Evolutionary conservation across 1,140 invertebrate species (phyloP).

Genomic region (Epicauta chinensis): DNA sequence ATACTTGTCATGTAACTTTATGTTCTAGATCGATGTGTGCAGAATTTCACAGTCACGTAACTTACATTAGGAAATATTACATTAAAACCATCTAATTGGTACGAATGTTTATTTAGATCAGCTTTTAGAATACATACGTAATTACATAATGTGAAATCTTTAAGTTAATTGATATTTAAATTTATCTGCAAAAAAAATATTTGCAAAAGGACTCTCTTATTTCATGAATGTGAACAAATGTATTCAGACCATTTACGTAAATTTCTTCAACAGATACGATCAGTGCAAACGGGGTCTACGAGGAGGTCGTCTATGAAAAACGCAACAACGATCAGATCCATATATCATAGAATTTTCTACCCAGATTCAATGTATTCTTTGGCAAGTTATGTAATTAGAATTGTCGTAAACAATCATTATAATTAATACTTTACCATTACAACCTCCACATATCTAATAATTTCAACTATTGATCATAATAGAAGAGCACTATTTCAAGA

Average conservation of each 20-base stretch:
- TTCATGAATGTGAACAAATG: neutral
- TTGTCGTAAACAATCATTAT: neutral
- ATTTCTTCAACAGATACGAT: constrained; percentile 5
- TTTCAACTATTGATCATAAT: too few relatives aligned
- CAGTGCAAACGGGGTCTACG: neutral
- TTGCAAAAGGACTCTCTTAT: too few relatives aligned
- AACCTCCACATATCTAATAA: too few relatives aligned
- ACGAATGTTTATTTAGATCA: too few relatives aligned
- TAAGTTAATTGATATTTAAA: too few relatives aligned
- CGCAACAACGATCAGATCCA: neutral
- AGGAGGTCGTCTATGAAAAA: constrained; percentile 2
- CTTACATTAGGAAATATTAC: constrained; percentile 13
- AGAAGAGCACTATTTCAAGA: too few relatives aligned
- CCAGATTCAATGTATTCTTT: constrained; percentile 2
- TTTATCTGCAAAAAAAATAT: too few relatives aligned
- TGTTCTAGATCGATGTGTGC: neutral
- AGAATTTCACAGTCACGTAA: neutral
- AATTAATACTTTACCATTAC: too few relatives aligned
- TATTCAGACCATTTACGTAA: constrained; percentile 12
- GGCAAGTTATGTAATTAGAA: constrained; percentile 2
- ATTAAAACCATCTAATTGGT: too few relatives aligned
- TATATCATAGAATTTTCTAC: constrained; percentile 11
- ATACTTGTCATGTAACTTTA: constrained; percentile 10
- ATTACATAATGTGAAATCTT: too few relatives aligned
- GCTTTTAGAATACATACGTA: too few relatives aligned